These are phyloP conservation scores for Pseudomyrmex dendroicus DNA, from an alignment of 1,140 invertebrate genomes.

Conservation along the genomic window DNA sequence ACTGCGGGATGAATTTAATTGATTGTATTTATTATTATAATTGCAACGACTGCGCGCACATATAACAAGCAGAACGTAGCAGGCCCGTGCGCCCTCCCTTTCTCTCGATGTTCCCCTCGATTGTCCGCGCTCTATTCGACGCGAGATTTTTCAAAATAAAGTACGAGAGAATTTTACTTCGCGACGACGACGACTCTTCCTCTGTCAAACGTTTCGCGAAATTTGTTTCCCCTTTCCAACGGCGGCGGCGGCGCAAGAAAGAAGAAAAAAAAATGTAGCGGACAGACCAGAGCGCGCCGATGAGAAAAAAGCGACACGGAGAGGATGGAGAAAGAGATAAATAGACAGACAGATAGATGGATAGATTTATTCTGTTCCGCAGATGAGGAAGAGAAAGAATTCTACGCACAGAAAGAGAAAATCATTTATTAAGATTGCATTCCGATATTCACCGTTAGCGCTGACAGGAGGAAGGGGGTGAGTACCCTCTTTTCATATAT, in stretches of 20 bases:
- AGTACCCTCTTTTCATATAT: too few species aligned
- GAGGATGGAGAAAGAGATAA: conserved; percentile 30
- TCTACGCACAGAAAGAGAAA: not conserved
- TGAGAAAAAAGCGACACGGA: conserved; percentile 46
- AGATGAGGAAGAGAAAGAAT: not conserved
- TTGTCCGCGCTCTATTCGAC: not conserved
- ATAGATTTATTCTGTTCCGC: conserved; percentile 40
- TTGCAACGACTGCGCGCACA: conserved; percentile 22
- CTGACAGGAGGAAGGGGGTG: too few species aligned
- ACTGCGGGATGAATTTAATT: conserved; percentile 48
- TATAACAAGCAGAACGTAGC: conserved; percentile 13
- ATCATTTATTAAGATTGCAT: conserved; percentile 17
- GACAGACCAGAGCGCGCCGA: conserved; percentile 52
- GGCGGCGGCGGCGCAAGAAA: conserved; percentile 35
- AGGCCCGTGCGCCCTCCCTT: not conserved
- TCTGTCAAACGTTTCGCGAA: conserved; percentile 49
- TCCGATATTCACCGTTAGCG: too few species aligned
- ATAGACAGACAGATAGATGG: conserved; percentile 30
- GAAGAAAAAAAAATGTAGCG: conserved; percentile 44
- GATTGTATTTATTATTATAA: conserved; percentile 55
- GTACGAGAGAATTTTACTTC: not conserved
- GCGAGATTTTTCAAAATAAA: conserved; percentile 52
- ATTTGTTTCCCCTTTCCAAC: conserved; percentile 49
- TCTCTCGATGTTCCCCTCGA: not conserved
- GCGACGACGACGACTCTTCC: not conserved